phyloP scores from a whole-genome alignment of 2,113 vertebrate species.

The Tursiops truncatus region DNA sequence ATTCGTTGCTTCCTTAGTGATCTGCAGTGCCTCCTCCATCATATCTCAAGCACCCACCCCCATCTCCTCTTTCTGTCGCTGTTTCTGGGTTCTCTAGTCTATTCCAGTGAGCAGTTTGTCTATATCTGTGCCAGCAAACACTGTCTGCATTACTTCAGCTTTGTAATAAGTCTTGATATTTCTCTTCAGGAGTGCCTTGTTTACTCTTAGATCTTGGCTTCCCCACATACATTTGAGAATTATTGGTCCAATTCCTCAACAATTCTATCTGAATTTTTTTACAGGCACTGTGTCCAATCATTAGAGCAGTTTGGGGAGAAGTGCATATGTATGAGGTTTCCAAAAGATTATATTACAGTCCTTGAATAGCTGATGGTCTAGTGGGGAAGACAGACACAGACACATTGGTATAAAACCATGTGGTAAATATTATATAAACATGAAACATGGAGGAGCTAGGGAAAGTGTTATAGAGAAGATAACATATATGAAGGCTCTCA shows the following conservation, averaged over 20 bases:
- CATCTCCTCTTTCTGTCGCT: not conserved
- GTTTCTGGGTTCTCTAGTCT: not conserved
- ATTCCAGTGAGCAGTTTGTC: not conserved
- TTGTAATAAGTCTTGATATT: not conserved
- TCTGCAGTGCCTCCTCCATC: not conserved
- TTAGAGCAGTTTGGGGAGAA: not conserved
- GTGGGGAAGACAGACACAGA: not conserved
- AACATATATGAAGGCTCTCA: not conserved
- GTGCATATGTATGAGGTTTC: not conserved
- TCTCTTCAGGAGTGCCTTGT: not conserved
- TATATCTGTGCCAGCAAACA: not conserved
- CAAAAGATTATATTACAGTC: not conserved
- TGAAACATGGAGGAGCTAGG: not conserved
- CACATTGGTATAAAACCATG: not conserved
- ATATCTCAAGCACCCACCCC: not conserved
- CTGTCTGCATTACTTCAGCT: not conserved
- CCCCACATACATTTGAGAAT: not conserved
- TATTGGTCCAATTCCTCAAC: not conserved
- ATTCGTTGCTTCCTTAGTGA: not conserved
- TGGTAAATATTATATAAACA: not conserved
- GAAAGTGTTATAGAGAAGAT: not conserved
- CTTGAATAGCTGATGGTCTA: not conserved
- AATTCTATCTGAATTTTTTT: not conserved
- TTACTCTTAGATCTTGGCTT: not conserved
- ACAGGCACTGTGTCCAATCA: not conserved